Evolutionary conservation across 2,797 vertebrate species (phyloP).

Genomic region (Ceryle rudis): DNA sequence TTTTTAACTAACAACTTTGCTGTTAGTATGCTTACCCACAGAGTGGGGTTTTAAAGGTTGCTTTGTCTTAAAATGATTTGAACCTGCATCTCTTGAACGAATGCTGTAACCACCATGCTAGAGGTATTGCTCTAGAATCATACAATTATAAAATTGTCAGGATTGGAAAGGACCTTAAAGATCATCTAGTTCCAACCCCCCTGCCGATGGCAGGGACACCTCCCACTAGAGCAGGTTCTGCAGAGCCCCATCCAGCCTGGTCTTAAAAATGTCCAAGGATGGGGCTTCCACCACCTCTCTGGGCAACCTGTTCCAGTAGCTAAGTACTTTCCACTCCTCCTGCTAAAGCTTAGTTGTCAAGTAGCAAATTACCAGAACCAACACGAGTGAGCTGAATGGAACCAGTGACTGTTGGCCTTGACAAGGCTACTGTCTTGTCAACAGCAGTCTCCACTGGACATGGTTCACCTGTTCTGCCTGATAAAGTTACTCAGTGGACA

Average conservation of each 20-base stretch:
- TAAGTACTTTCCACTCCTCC: not conserved
- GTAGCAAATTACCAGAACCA: not conserved
- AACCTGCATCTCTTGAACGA: not conserved
- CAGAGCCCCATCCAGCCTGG: no score
- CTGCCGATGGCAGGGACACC: no score
- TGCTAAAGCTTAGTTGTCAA: not conserved
- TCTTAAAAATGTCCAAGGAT: no score
- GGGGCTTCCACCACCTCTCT: no score
- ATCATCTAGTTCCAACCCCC: no score
- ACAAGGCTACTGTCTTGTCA: not conserved
- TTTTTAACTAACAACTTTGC: not conserved
- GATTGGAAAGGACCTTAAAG: no score
- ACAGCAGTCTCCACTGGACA: not conserved
- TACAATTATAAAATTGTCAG: no score
- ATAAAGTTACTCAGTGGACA: not conserved
- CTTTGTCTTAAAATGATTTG: not conserved
- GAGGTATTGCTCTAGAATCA: not conserved
- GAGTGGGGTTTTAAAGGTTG: not conserved
- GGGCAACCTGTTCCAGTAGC: not conserved
- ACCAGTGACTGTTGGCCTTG: not conserved
- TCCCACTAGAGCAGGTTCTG: no score
- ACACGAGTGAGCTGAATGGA: not conserved
- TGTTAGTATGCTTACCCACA: not conserved
- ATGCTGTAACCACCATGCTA: accelerated
- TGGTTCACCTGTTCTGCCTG: not conserved